Base-by-base conservation (phyloP, 1,140 invertebrate species). In the Episyrphus balteatus region DNA sequence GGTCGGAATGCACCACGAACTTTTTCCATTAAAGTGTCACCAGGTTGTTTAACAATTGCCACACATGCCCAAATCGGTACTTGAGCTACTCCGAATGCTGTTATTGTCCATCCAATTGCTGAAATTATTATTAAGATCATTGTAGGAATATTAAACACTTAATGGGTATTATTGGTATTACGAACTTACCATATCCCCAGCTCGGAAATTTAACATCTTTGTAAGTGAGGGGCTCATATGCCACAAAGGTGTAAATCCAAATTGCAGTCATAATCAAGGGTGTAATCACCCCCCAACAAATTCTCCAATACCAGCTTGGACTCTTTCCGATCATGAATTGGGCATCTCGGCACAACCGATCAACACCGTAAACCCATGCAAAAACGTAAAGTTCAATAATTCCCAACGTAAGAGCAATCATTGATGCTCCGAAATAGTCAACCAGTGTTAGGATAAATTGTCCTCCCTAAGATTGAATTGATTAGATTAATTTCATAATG, bases 221-320 rank as follows among this genome's bases (percentile, higher is more conserved):
- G 51, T 78, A 75, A n/a, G 64, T 71, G 0, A 82, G 49, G 2
- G 73, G 73, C 44, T 71, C 59, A 14, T 77, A 62, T 18, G 71
- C 75, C 7, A 68, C 62, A 26, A 83, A 58, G n/a, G 76, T 76
- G 55, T 85, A 86, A 21, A 82, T 57, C 19, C 84, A 62, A 50
- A 85, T 82, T 2, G 77, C 70, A 12, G 76, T 70, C 19, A 92
- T 70, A 32, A 84, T 70, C 8, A 83, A 44, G 0, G 88, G 88
- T 19, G 84, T 84, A 13, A 87, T 58, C 6, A 87, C 57, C n/a
- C 76, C 78, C 88, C 88, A 92, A 45, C 83, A 87, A 7, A 86
- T 50, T 57, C 84, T 77, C 86, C 86, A 91, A 59, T 88, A 91
- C 10, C 78, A 56, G 1, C 80, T 77, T 0, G 87, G 78, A 51